Evolutionary conservation across 2,797 vertebrate genomes (phyloP).

Genomic region (Crax fasciolata): DNA sequence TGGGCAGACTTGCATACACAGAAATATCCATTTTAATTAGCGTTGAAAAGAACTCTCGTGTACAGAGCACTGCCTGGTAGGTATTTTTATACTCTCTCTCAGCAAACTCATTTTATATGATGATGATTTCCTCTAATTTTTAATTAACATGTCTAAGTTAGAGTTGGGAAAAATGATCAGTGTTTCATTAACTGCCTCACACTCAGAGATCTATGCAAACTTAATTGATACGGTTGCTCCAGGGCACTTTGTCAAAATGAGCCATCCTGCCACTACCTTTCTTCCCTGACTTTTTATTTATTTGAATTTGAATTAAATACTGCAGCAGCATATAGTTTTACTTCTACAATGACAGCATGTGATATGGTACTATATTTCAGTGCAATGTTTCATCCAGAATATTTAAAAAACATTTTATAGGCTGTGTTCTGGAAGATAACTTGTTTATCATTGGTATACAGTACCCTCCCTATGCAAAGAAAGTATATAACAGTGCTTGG

Average conservation of each 20-base stretch:
- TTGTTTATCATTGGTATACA: neutral
- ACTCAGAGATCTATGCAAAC: slow-evolving; percentile 67
- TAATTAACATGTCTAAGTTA: slow-evolving; percentile 76
- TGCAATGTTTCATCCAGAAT: neutral
- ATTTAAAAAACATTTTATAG: neutral
- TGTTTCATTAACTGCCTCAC: slow-evolving; percentile 71
- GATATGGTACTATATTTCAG: neutral
- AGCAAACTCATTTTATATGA: slow-evolving; percentile 68
- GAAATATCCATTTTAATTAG: slow-evolving; percentile 77
- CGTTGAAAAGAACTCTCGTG: slow-evolving; percentile 43
- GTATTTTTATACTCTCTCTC: slow-evolving; percentile 68
- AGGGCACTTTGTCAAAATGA: slow-evolving; percentile 52
- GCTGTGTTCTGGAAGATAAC: neutral
- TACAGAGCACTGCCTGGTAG: slow-evolving; percentile 66
- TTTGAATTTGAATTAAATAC: neutral
- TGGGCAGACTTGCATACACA: slow-evolving; percentile 54
- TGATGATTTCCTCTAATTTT: slow-evolving; percentile 79
- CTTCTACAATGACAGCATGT: neutral
- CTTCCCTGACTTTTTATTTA: neutral
- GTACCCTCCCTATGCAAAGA: neutral
- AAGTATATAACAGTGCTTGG: neutral
- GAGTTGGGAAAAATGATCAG: slow-evolving; percentile 68
- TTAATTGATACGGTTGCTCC: slow-evolving; percentile 64
- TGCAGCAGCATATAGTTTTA: neutral
- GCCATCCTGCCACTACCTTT: neutral